phyloP scores from a whole-genome alignment of 2,888 invertebrate species.

The Agrotis segetum region DNA sequence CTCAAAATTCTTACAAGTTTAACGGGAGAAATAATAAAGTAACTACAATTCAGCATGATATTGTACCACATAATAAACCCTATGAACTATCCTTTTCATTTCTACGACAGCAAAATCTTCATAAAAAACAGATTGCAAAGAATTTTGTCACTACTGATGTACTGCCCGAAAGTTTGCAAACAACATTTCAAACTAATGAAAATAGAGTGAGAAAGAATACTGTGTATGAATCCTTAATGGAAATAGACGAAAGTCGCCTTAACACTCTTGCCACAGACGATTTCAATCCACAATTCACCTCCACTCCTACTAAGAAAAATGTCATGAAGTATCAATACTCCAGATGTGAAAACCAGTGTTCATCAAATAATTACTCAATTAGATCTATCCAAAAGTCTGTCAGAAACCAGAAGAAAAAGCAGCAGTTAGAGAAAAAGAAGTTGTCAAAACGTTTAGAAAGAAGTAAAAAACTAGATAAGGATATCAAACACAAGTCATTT shows the following conservation, averaged over 20 bases:
- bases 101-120: conserved; percentile 53
- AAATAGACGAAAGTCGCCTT: conserved; percentile 9
- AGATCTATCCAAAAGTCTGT: conserved; percentile 23
- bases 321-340: conserved; percentile 16
- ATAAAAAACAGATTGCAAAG: background rate
- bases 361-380: conserved; percentile 10
- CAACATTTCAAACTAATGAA: conserved; percentile 10
- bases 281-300: conserved; percentile 76
- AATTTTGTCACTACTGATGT: conserved; percentile 3
- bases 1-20: background rate
- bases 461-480: conserved; percentile 49
- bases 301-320: conserved; percentile 77
- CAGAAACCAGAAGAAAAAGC: conserved; percentile 27
- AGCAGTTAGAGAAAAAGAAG: conserved; percentile 24
- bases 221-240: conserved; percentile 8
- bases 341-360: conserved; percentile 20
- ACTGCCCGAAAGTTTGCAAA: conserved; percentile 30
- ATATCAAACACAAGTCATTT: conserved; percentile 70
- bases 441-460: conserved; percentile 36
- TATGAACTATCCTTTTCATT: conserved; percentile 70
- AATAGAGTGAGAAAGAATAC: conserved; percentile 7
- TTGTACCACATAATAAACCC: conserved; percentile 1
- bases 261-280: conserved; percentile 49
- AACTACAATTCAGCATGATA: background rate
- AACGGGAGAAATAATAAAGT: background rate